Conservation (phyloP, 2,113 vertebrate species). For the Plotosus lineatus region DNA sequence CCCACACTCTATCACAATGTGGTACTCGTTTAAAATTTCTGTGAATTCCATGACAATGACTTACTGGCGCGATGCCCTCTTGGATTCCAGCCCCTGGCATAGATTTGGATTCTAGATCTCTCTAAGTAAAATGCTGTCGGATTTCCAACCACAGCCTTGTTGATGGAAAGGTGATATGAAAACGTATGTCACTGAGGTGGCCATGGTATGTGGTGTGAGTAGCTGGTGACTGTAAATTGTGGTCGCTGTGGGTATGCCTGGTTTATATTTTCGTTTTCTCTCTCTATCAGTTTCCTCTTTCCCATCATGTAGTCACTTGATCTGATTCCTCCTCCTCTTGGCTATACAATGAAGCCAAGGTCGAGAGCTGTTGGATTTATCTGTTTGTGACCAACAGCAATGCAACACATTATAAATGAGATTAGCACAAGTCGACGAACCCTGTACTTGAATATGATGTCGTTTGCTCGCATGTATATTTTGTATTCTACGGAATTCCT, state of each 20-base stretch:
- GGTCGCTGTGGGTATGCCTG: slow-evolving; percentile 3
- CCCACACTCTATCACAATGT: too few species aligned
- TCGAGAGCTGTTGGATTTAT: slow-evolving; percentile 12
- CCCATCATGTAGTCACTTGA: slow-evolving; percentile 37
- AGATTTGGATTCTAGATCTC: not conserved
- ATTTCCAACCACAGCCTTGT: not conserved
- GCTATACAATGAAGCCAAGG: slow-evolving; percentile 51
- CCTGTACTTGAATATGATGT: not conserved
- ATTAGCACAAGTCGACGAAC: slow-evolving; percentile 4
- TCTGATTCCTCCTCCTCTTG: slow-evolving; percentile 41
- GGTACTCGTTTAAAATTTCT: too few species aligned
- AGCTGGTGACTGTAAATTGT: slow-evolving; percentile 16
- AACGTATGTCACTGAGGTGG: not conserved
- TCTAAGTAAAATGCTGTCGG: not conserved
- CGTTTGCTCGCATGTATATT: not conserved
- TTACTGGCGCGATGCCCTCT: not conserved
- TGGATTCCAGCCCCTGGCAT: not conserved
- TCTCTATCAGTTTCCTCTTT: slow-evolving; percentile 27
- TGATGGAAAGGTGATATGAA: slow-evolving; percentile 10
- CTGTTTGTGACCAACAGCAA: not conserved
- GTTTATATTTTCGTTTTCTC: not conserved
- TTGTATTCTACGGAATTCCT: not conserved
- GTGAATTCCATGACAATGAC: not conserved
- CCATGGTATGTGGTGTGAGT: slow-evolving; percentile 9
- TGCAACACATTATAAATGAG: not conserved